Evolutionary conservation across 2,797 vertebrate species (phyloP), one percentile per base, ranked within the genome.

Genomic region (Acridotheres tristis): DNA sequence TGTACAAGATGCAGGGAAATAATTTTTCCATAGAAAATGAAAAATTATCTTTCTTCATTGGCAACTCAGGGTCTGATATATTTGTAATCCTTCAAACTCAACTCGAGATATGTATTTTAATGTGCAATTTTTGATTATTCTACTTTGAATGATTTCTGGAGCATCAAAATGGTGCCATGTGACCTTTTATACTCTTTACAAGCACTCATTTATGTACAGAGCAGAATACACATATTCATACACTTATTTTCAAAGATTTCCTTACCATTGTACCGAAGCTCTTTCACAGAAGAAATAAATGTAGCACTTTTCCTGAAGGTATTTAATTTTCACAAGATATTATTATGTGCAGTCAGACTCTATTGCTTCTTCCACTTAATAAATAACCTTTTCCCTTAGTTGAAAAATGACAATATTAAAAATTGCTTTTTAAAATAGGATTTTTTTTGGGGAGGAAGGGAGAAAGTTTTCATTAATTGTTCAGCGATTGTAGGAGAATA

Each of bases 271-370:
- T 38, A 27, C 51, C 21, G 7, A 72, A 93, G 34, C 26, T 27
- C 45, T 74, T 59, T 38, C 36, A 66, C 8, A 75, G 42, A n/a
- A 27, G 45, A 62, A 77, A 69, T 17, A 86, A 82, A 47, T 13
- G 75, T 25, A 36, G 36, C 36, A 67, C 23, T 67, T 82, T 53
- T 72, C 82, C 85, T 53, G 32, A 81, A 89, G 59, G 54, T 76
- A 88, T 80, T 92, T 83, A 74, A 80, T 88, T 90, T 93, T 74
- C 77, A 67, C 69, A 61, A 48, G 43, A 13, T 18, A 45, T 78
- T 77, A 47, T 74, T 73, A 79, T 9, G 38, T 26, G n/a, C 61
- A 83, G 30, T 82, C 62, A 88, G 50, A 62, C 34, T 25, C 14
- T 48, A 13, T 27, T 38, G 55, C 66, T 53, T 36, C n/a, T 77